Evolutionary conservation across 2,113 vertebrate species (phyloP), one percentile per base, ranked within the genome.

Genomic region (Notechis scutatus): DNA sequence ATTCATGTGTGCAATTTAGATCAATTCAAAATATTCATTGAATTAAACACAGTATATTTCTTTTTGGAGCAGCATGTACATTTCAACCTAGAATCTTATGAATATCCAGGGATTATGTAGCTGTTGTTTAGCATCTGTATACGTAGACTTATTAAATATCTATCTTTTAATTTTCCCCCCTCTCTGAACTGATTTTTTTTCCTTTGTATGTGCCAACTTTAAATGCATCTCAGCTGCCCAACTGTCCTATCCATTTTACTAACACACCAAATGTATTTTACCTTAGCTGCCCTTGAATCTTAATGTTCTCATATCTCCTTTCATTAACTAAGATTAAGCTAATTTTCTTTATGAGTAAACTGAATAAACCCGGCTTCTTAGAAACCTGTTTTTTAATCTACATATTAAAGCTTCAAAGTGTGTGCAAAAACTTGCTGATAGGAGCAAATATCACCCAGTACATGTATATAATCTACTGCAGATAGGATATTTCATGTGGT

Each of bases 1-100:
- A 96, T 89, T 95, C 93, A 74, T 91, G 64, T 89, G 24, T 93
- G 45, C 95, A 2, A 91, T 94, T 96, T 94, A 61, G 96, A 94
- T 69, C 59, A 91, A 93, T 95, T 96, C 61, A 93, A 86, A 95
- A 87, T 94, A 96, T 89, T 95, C 5, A 8, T 94, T 81, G 89
- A 61, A 91, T 95, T 86, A 96, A 85, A 52, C 7, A 0, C 54
- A 90, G 59, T 90, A 81, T 91, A 85, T 94, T 92, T 21, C 42
- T 20, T 93, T 55, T 29, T 91, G 74, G 91, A 74, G 55, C 47
- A 93, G 74, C 18, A 92, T 88, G 12, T 92, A 20, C 2, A 93
- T 92, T 88, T 87, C 61, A 95, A 45, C 18, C 34, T 55, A 45
- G 57, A 89, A 23, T 89, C 12, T 56, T 59, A n/a, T 29, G 64